Evolutionary conservation across 1,140 invertebrate genomes (phyloP).

Genomic region (Caenorhabditis latens): DNA sequence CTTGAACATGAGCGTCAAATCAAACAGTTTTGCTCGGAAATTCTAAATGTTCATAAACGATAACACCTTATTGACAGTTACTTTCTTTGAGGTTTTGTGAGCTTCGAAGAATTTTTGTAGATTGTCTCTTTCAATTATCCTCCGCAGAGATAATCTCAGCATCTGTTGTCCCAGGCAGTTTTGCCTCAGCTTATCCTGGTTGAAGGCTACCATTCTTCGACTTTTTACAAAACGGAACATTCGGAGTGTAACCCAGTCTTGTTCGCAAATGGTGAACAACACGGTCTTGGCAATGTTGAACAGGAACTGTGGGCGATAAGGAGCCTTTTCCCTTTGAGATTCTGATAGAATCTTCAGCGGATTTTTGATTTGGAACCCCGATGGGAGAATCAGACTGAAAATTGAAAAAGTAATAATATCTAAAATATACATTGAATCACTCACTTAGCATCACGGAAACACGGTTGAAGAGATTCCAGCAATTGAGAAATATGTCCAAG

Average conservation of each 20-base stretch:
- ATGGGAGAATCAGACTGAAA: not conserved
- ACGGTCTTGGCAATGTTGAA: constrained; percentile 31
- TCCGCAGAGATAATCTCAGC: constrained; percentile 40
- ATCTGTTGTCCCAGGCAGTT: constrained; percentile 60
- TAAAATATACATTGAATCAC: no score
- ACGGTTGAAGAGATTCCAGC: constrained; percentile 15
- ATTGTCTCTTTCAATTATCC: constrained; percentile 38
- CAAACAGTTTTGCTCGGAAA: constrained; percentile 60
- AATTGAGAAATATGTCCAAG: not conserved
- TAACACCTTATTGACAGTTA: constrained; percentile 57
- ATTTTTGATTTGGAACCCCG: not conserved
- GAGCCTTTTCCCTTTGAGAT: not conserved
- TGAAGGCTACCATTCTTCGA: constrained; percentile 34
- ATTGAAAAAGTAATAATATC: not conserved
- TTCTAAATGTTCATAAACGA: constrained; percentile 60
- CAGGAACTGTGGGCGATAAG: constrained; percentile 24
- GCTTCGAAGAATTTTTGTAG: constrained; percentile 26
- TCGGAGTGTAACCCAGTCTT: constrained; percentile 60
- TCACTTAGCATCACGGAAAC: not conserved
- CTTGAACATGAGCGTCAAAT: constrained; percentile 64
- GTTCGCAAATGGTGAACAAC: constrained; percentile 51
- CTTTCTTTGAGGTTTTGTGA: constrained; percentile 60
- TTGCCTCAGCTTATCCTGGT: constrained; percentile 54
- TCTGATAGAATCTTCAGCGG: no score
- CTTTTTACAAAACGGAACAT: constrained; percentile 26